A percentile compares a stretch with the other conserved stretches of the same genome.
Conservation (phyloP, 35 echinoderm and acorn worm genomes). For the Ophiothrix spiculata region DNA sequence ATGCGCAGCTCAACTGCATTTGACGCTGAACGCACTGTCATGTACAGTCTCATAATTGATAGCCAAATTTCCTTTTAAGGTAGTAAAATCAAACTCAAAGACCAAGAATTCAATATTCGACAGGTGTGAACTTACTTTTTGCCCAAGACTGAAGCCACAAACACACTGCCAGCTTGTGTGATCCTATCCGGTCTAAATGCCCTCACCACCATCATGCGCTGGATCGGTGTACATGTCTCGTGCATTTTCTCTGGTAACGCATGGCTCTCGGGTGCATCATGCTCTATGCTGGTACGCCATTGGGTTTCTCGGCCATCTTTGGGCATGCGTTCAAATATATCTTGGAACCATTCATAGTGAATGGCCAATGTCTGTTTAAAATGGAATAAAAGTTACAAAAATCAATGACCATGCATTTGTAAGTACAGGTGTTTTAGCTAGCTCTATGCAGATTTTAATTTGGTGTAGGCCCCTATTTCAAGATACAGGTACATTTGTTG, state of each 20-base stretch:
- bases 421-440: too few relatives aligned
- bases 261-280: constrained; percentile 72
- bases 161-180: constrained; percentile 66
- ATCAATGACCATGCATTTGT: too few relatives aligned
- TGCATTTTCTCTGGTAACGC: constrained; percentile 98
- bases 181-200: constrained; percentile 84
- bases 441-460: too few relatives aligned
- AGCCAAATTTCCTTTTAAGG: too few relatives aligned
- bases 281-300: constrained; percentile 89
- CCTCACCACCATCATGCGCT: constrained; percentile 82
- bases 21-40: too few relatives aligned
- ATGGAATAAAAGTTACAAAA: background rate
- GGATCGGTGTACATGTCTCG: constrained; percentile 78
- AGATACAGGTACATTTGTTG: too few relatives aligned
- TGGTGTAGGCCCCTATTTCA: too few relatives aligned
- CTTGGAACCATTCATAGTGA: constrained; percentile 98
- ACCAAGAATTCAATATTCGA: too few relatives aligned
- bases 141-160: constrained; percentile 74
- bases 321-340: constrained; percentile 99
- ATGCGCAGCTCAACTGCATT: too few relatives aligned
- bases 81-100: too few relatives aligned
- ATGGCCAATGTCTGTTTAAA: constrained; percentile 82
- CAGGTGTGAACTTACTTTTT: constrained; percentile 98
- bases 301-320: constrained; percentile 97
- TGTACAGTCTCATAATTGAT: too few relatives aligned